phyloP scores from a whole-genome alignment of 2,797 vertebrate species.

The Taenioides sp. region DNA sequence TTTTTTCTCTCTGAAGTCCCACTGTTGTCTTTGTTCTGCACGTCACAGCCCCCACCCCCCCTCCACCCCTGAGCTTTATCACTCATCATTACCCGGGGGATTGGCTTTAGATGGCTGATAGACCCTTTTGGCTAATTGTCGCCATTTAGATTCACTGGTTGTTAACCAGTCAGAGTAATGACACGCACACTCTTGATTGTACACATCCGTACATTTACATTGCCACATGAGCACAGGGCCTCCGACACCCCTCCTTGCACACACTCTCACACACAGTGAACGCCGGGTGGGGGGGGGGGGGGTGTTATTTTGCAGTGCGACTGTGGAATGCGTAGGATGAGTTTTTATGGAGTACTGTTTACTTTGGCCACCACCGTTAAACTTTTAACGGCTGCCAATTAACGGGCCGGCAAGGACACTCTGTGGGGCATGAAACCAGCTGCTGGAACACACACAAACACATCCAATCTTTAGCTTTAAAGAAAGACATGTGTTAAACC shows the following conservation, averaged over 20 bases:
- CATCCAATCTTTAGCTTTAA: conserved; percentile 40
- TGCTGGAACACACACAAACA: conserved; percentile 59
- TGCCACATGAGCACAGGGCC: conserved; percentile 38
- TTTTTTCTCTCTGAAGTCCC: conserved; percentile 24
- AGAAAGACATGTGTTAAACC: conserved; percentile 24
- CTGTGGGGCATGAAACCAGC: conserved; percentile 76
- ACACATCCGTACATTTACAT: conserved; percentile 48
- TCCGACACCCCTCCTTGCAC: conserved; percentile 12
- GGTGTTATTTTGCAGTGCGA: conserved; percentile 69
- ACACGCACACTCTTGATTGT: conserved; percentile 30
- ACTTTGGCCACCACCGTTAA: conserved; percentile 84
- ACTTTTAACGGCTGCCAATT: conserved; percentile 85
- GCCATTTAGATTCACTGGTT: conserved; percentile 81
- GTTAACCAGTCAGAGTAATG: conserved; percentile 72
- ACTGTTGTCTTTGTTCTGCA: conserved; percentile 43
- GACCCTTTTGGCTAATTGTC: conserved; percentile 81
- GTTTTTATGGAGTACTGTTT: conserved; percentile 87
- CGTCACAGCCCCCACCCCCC: conserved; percentile 17
- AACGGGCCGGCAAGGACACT: conserved; percentile 78
- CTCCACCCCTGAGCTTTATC: conserved; percentile 65
- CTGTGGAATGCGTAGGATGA: conserved; percentile 79
- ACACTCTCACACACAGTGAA: conserved; percentile 52
- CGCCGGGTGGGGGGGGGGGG: conserved; percentile 69
- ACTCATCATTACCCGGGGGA: conserved; percentile 77
- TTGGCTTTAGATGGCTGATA: conserved; percentile 78